Evolutionary conservation across 1,140 invertebrate genomes (phyloP), one percentile per base, ranked within the genome.

Genomic region (Arctopsyche grandis): DNA sequence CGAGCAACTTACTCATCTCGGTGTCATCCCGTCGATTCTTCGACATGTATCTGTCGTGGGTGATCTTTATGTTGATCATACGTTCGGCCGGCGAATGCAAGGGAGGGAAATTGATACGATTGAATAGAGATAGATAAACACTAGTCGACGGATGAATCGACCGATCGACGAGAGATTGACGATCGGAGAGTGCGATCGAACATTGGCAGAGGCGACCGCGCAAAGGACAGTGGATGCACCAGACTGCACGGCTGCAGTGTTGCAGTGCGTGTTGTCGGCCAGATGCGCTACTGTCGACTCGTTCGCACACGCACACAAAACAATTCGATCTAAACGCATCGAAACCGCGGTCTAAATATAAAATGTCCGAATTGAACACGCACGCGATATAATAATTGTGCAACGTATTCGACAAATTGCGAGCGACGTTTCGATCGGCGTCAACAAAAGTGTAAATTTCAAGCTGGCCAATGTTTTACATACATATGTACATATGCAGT

Each of bases 11-110:
- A 76, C 74, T 76, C 56, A 44, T 76, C 4, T n/a, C 26, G 29
- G 22, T 76, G 26, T 48, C 74, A 76, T 76, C 22, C 38, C 26
- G 74, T 14, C 44, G 74, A 63, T 38, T 76, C 14, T 76, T 76
- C 29, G 74, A 76, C 56, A 76, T 38, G 52, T n/a, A 29, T 14
- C 22, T 44, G 21, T 76, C 19, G 16, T 29, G 74, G 19, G 74
- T 43, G 24, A 76, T 76, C 56, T 76, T 76, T 60, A 76, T 63
- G 26, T 76, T 76, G 46, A 76, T 76, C 74, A 76, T 76, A 19
- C 7, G 22, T 48, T 52, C 16, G 48, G 52, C 19, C 10, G 29
- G 29, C 7, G 29, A 7, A 4, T 66, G 10, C n/a, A n/a, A n/a
- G n/a, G n/a, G n/a, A n/a, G n/a, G n/a, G n/a, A n/a, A n/a, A n/a